Evolutionary conservation across 2,888 invertebrate species (phyloP).

Genomic region (Chloromyia formosa): DNA sequence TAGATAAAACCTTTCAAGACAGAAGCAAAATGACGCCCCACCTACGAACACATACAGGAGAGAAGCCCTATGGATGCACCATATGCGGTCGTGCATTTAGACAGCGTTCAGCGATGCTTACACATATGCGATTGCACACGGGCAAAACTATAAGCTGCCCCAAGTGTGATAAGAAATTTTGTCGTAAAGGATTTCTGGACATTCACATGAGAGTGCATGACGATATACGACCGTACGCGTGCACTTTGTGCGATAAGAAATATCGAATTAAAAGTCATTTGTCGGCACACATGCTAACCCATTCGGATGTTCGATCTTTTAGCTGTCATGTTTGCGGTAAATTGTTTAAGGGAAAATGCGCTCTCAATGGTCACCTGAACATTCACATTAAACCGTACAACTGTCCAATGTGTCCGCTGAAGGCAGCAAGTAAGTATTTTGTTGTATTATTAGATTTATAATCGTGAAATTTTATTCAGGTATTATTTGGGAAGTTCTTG

Average conservation of each 20-base stretch:
- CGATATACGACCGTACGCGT: conserved; percentile 54
- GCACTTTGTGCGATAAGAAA: conserved; percentile 54
- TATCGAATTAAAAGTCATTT: conserved; percentile 58
- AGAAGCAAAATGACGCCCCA: background rate
- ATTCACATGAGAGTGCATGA: conserved; percentile 53
- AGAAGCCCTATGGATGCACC: conserved; percentile 53
- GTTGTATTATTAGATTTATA: too few relatives aligned
- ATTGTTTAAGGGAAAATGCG: conserved; percentile 52
- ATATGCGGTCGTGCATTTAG: conserved; percentile 53
- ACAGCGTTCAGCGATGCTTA: conserved; percentile 52
- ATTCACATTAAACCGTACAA: conserved; percentile 45
- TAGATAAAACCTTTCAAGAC: background rate
- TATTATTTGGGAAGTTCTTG: too few relatives aligned
- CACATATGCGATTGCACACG: conserved; percentile 53
- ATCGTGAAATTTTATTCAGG: too few relatives aligned
- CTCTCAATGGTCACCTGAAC: conserved; percentile 52
- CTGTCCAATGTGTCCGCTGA: conserved; percentile 30
- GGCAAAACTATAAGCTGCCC: conserved; percentile 54
- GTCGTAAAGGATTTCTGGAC: conserved; percentile 53
- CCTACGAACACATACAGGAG: conserved; percentile 52
- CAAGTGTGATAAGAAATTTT: conserved; percentile 53
- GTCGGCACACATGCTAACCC: conserved; percentile 57
- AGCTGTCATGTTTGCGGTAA: conserved; percentile 52
- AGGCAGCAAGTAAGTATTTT: conserved; percentile 16
- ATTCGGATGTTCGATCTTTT: conserved; percentile 52